Conservation (phyloP, 2,888 invertebrate genomes). For the Drosophila multiciliata region DNA sequence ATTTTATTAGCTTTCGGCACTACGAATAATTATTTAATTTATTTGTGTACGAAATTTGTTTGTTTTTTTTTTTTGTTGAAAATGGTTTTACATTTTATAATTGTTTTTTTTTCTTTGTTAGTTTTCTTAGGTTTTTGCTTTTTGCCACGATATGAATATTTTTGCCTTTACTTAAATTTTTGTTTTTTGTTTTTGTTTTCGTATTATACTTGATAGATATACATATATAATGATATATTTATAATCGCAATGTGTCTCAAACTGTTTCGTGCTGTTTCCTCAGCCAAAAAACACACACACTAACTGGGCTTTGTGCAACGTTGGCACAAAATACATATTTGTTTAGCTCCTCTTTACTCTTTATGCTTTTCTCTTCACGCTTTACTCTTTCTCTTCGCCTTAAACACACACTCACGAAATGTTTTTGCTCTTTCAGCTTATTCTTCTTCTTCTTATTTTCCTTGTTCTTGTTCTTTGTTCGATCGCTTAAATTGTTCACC, state of each 20-base stretch:
- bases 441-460: constrained; percentile 13
- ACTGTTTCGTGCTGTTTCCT: constrained; percentile 48
- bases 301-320: constrained; percentile 34
- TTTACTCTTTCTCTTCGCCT: constrained; percentile 3
- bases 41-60: constrained; percentile 57
- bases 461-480: constrained; percentile 20
- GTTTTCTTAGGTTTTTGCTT: constrained; percentile 36
- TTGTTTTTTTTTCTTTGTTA: constrained; percentile 13
- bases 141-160: constrained; percentile 76
- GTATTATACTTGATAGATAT: constrained; percentile 41
- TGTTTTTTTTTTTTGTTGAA: constrained; percentile 33
- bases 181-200: constrained; percentile 37
- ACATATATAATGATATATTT: constrained; percentile 32
- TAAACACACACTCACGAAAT: constrained; percentile 30
- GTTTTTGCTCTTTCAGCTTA: constrained; percentile 11
- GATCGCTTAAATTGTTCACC: constrained; percentile 49
- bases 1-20: constrained; percentile 43
- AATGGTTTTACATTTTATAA: constrained; percentile 58
- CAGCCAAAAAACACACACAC: constrained; percentile 56
- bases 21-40: constrained; percentile 69
- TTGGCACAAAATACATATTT: constrained; percentile 44
- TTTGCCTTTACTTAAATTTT: constrained; percentile 57
- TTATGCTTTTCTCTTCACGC: not conserved
- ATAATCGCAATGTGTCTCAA: constrained; percentile 47
- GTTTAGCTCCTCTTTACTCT: constrained; percentile 20